Evolutionary conservation across 1,140 invertebrate species (phyloP), one percentile per base, ranked within the genome.

Genomic region (Drosophila miranda): DNA sequence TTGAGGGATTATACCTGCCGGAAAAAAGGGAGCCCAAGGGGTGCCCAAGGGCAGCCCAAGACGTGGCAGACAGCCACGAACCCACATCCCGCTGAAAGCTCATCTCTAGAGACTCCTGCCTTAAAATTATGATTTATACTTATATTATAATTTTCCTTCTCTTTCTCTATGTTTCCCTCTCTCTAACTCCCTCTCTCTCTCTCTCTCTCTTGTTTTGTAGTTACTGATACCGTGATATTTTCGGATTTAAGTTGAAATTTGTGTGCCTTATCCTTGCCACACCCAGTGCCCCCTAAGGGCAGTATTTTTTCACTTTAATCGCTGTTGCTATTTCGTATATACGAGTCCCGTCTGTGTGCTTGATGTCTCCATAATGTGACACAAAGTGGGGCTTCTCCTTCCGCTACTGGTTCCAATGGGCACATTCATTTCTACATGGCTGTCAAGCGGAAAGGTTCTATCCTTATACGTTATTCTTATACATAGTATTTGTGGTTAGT

Each of bases 101-200:
- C 78, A 82, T 87, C 82, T 78, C 82, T 48, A 60, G 82, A 82
- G 82, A 87, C 76, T 87, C 53, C 46, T 82, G 78, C 62, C 82
- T 82, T 34, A 56, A 87, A 87, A 87, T 87, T 87, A 87, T 87
- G 82, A 87, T 87, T 87, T 87, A 87, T 87, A 78, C 60, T 50
- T 76, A 60, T 62, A 63, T 73, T 64, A 53, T 64, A 67, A 87
- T 82, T 82, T 78, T 78, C 68, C 43, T 66, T 11, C 6, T 21
- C 13, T 9, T 51, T 30, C n/a, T 28, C 48, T 43, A 45, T n/a
- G 19, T 9, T 55, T 34, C 30, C 16, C 44, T 44, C 43, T 42
- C 68, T 66, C 3, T 9, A n/a, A n/a, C 11, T 38, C 4, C 4
- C 11, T 38, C 3, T 13, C 34, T 5, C 0, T 38, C 2, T 38